Base-by-base conservation (phyloP, 2,888 invertebrate species). In the Pimpla rufipes region DNA sequence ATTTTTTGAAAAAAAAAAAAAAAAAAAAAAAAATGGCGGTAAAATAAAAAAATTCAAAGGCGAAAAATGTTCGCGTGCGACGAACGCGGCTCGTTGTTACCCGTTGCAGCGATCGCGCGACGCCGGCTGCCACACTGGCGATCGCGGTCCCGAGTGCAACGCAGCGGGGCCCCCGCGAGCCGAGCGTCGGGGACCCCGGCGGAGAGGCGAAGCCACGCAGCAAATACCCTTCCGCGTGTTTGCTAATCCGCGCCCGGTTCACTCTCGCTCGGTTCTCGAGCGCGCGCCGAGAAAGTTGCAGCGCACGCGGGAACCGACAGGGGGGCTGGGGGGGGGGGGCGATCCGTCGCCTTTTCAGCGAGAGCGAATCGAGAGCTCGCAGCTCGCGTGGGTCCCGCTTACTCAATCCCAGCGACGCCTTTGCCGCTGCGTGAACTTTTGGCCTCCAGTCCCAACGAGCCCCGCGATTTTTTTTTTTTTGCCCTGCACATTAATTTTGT, bases 261-360 rank as follows among this genome's bases (percentile, higher is more conserved):
- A 29, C 79, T 66, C n/a, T 40, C 55, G 37, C 70, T 11, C 37
- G 6, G 23, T 47, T 16, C 62, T 18, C 21, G 13, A 40, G 47
- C 29, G 35, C 68, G n/a, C n/a, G n/a, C n/a, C n/a, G 85, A 76
- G 85, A 85, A 85, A 85, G 85, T 85, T 84, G 81, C 84, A 37
- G 37, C 68, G 21, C 76, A 50, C 52, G 67, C 67, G 55, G 42
- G 45, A 29, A 23, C n/a, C 16, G 11, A 42, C 67, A 42, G 29
- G 23, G 42, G 23, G 29, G 16, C 55, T 35, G 3, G 1, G 2
- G 18, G 68, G 70, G 70, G 18, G 2, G 29, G 29, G 52, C 55
- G 71, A 64, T 71, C 52, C 71, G 42, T 71, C 71, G 42, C 57
- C 80, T 81, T 81, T 81, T 70, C 40, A 50, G 42, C 62, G n/a